phyloP scores from a whole-genome alignment of 1,140 invertebrate genomes.

The Bicyclus anynana region DNA sequence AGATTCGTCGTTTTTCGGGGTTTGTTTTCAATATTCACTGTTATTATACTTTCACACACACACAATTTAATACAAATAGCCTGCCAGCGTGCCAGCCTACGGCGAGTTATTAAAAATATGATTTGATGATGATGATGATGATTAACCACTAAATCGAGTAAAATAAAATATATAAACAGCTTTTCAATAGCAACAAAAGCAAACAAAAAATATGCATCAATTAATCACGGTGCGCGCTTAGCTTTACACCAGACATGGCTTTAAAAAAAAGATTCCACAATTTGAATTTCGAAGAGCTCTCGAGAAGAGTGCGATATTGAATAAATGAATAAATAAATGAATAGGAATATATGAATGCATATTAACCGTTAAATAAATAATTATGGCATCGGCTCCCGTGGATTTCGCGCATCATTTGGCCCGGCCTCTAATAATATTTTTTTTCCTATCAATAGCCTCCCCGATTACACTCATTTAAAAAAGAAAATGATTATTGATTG shows the following conservation, averaged over 20 bases:
- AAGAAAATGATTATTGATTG: slow-evolving; percentile 7
- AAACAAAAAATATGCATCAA: not conserved
- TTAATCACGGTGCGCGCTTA: not conserved
- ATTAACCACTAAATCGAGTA: too few species aligned
- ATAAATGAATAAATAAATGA: slow-evolving; percentile 21
- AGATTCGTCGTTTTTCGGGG: too few species aligned
- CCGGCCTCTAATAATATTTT: slow-evolving; percentile 19
- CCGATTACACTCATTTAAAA: slow-evolving; percentile 7
- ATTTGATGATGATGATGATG: too few species aligned
- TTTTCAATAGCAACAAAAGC: not conserved
- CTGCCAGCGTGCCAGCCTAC: too few species aligned
- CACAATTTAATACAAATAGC: too few species aligned
- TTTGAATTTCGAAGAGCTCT: slow-evolving; percentile 22
- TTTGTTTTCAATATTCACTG: too few species aligned
- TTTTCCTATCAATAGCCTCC: slow-evolving; percentile 16
- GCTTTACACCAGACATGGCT: slow-evolving; percentile 11
- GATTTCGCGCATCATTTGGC: slow-evolving; percentile 25
- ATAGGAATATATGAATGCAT: slow-evolving; percentile 15
- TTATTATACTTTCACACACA: too few species aligned
- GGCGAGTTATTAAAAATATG: too few species aligned
- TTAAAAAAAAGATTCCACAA: slow-evolving; percentile 25
- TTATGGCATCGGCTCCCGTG: slow-evolving; percentile 22
- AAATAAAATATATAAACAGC: not conserved
- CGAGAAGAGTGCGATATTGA: slow-evolving; percentile 21
- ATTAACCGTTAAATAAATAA: slow-evolving; percentile 27